Conservation (phyloP, 2,113 vertebrate genomes). For the Thunnus thynnus region DNA sequence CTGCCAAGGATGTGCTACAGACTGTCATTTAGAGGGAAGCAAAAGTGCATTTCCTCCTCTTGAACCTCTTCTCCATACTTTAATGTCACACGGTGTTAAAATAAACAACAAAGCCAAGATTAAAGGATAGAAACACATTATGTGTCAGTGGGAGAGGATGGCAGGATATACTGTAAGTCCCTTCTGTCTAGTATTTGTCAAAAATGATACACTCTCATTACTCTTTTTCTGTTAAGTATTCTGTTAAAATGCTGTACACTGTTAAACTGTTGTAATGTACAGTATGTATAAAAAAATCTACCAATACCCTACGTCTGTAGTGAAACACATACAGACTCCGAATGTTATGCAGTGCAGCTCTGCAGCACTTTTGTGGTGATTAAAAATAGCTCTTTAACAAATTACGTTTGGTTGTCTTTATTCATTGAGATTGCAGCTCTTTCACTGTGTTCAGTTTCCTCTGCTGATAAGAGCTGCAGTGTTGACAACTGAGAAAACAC, state of each 20-base stretch:
- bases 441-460: not conserved
- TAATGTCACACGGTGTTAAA: constrained; percentile 45
- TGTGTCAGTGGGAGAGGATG: constrained; percentile 5
- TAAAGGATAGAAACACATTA: constrained; percentile 29
- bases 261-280: too few species aligned
- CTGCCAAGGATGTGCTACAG: constrained; percentile 7
- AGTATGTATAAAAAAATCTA: not conserved
- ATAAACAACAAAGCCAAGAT: constrained; percentile 44
- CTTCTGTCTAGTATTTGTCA: constrained; percentile 4
- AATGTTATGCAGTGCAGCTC: not conserved
- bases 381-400: constrained; percentile 42
- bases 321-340: not conserved
- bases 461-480: not conserved
- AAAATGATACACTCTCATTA: not conserved
- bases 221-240: not conserved
- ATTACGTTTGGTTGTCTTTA: not conserved
- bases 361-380: constrained; percentile 10
- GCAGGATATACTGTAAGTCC: constrained; percentile 21
- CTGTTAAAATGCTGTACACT: not conserved
- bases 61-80: constrained; percentile 38
- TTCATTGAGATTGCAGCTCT: not conserved
- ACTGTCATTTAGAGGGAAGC: constrained; percentile 48
- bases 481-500: not conserved
- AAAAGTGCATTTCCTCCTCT: constrained; percentile 39
- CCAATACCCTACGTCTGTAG: not conserved